Evolutionary conservation across 2,113 vertebrate species (phyloP).

Genomic region (Bucco capensis): DNA sequence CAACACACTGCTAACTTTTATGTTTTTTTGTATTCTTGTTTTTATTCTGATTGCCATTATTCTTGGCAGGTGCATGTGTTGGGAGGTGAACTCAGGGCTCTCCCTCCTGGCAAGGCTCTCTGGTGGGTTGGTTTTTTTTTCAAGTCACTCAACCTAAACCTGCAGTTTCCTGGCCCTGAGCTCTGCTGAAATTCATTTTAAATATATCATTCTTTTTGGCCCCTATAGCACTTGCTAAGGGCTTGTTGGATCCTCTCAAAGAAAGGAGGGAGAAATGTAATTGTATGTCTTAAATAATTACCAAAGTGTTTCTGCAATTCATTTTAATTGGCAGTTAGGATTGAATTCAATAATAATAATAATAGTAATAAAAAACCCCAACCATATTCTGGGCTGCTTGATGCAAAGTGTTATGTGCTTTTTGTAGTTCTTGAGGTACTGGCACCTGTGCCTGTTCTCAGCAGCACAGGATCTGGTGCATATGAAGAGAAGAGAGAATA

Average conservation of each 20-base stretch:
- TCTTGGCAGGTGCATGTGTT: constrained; percentile 27
- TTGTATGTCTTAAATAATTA: constrained; percentile 16
- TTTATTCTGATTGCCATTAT: constrained; percentile 49
- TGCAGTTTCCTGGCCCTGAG: neutral
- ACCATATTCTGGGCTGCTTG: neutral
- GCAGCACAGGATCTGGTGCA: neutral
- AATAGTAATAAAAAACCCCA: neutral
- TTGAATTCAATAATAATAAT: neutral
- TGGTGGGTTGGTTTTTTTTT: constrained; percentile 1
- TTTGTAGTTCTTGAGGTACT: neutral
- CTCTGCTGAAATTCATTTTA: neutral
- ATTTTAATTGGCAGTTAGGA: neutral
- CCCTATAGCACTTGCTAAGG: neutral
- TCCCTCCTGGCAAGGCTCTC: constrained; percentile 2
- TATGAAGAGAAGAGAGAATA: neutral
- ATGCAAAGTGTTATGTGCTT: neutral
- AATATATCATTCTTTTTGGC: neutral
- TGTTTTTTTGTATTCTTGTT: constrained; percentile 50
- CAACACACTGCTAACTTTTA: constrained; percentile 16
- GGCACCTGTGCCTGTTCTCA: neutral
- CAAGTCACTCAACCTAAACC: neutral
- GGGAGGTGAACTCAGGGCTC: constrained; percentile 14
- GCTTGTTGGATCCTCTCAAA: neutral
- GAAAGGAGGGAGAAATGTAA: neutral
- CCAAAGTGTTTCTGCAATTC: neutral